phyloP scores from a whole-genome alignment of 2,113 vertebrate species.

The Burhinus bistriatus region DNA sequence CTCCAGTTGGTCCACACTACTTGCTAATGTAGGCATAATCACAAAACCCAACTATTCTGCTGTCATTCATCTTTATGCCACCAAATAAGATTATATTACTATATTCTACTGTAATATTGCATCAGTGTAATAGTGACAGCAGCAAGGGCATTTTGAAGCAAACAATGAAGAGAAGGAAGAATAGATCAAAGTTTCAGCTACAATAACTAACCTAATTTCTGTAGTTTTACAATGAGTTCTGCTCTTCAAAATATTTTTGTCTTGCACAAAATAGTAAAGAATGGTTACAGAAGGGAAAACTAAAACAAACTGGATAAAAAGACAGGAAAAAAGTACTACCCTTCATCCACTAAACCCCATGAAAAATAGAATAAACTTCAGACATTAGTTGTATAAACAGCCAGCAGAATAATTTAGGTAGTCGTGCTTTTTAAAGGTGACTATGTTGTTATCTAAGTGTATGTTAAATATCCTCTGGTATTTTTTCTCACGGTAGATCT shows the following conservation, averaged over 20 bases:
- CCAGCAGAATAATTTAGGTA: background rate
- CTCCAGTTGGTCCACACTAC: background rate
- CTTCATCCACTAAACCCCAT: background rate
- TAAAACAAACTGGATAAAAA: background rate
- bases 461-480: background rate
- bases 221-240: background rate
- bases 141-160: background rate
- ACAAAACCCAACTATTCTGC: background rate
- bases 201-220: slow-evolving; percentile 14
- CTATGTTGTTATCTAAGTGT: background rate
- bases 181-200: slow-evolving; percentile 17
- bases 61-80: background rate
- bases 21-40: background rate
- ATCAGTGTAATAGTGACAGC: background rate
- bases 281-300: background rate
- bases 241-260: background rate
- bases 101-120: background rate
- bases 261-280: background rate
- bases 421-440: background rate
- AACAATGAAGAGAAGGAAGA: background rate
- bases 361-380: background rate
- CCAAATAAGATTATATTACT: background rate
- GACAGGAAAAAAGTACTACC: background rate
- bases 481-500: background rate
- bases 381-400: background rate